phyloP scores from a whole-genome alignment of 2,797 vertebrate genomes.

The Craterocephalus amniculus region DNA sequence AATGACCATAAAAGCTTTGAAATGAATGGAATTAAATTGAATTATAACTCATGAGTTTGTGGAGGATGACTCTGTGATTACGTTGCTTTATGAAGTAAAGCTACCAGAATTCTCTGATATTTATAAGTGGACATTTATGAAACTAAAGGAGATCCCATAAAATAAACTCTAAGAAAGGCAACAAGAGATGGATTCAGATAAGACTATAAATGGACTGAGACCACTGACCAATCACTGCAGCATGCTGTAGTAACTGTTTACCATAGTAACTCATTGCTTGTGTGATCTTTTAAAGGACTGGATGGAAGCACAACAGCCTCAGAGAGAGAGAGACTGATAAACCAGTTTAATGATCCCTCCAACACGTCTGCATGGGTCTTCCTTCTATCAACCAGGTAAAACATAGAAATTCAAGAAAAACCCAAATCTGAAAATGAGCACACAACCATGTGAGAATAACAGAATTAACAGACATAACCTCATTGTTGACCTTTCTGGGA shows the following conservation, averaged over 20 bases:
- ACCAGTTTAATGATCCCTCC: constrained; percentile 95
- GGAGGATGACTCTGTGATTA: neutral
- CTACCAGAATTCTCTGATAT: neutral
- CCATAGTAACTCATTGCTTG: constrained; percentile 3
- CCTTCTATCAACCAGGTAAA: constrained; percentile 94
- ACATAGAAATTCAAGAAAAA: neutral
- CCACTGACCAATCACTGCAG: neutral
- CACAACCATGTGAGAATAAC: neutral
- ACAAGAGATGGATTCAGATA: neutral
- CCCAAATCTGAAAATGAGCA: neutral
- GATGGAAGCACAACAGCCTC: constrained; percentile 96
- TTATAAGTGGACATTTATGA: neutral
- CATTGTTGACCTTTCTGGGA: neutral
- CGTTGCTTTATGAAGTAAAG: neutral
- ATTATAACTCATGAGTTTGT: neutral
- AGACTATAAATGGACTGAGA: neutral
- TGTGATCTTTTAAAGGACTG: constrained; percentile 82
- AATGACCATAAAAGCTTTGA: no score
- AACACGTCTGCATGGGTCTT: constrained; percentile 92
- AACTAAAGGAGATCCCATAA: neutral
- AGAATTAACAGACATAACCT: neutral
- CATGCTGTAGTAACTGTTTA: neutral
- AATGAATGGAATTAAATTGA: no score
- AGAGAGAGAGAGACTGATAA: constrained; percentile 95
- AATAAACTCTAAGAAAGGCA: neutral